phyloP scores from a whole-genome alignment of 2,888 invertebrate genomes.

The Pediacus dermestoides region DNA sequence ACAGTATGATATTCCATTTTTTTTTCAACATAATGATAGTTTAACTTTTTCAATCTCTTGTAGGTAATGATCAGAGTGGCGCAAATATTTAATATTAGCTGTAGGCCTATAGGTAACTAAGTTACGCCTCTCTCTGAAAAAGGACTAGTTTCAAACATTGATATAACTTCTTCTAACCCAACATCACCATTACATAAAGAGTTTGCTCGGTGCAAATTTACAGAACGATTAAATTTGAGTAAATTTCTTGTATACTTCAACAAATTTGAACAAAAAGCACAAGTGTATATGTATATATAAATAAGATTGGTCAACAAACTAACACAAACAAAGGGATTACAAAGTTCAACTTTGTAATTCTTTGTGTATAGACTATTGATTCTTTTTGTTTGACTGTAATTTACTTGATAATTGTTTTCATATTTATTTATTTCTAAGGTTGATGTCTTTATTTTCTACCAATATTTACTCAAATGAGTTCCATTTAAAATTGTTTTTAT shows the following conservation, averaged over 20 bases:
- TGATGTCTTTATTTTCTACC: conserved; percentile 8
- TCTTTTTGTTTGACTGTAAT: conserved; percentile 34
- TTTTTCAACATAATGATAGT: too few relatives aligned
- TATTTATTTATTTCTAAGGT: conserved; percentile 7
- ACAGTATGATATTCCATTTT: too few relatives aligned
- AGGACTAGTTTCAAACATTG: too few relatives aligned
- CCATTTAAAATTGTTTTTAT: not conserved
- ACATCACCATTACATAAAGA: conserved; percentile 39
- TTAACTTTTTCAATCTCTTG: too few relatives aligned
- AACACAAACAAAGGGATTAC: conserved; percentile 36
- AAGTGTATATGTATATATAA: conserved; percentile 31
- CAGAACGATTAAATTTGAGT: conserved; percentile 39
- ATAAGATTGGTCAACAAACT: conserved; percentile 40
- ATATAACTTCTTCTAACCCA: conserved; percentile 34
- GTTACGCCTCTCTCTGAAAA: too few relatives aligned
- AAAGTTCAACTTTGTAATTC: conserved; percentile 33
- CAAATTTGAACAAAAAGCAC: conserved; percentile 30
- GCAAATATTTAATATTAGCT: too few relatives aligned
- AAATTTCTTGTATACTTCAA: conserved; percentile 26
- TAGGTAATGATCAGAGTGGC: too few relatives aligned
- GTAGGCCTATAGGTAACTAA: too few relatives aligned
- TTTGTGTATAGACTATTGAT: conserved; percentile 35
- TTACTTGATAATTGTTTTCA: conserved; percentile 29
- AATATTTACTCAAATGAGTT: conserved; percentile 3
- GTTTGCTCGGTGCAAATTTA: conserved; percentile 42